Base-by-base conservation (phyloP, 2,797 vertebrate species). In the Myripristis jacobus region DNA sequence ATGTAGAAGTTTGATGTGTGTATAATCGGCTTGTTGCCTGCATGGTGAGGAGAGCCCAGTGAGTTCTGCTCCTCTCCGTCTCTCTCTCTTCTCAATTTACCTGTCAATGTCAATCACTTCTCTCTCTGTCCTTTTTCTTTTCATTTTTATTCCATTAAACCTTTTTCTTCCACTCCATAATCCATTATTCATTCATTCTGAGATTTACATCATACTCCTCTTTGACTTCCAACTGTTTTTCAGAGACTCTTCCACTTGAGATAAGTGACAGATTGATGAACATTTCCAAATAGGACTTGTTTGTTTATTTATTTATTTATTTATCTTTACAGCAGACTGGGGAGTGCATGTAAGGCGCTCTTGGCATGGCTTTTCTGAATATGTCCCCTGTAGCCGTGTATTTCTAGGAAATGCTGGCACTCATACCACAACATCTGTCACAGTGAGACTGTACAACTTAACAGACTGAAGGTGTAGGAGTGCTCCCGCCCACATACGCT, bases 391-490 rank as follows among this genome's bases (percentile, higher is more conserved):
- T 75, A 79, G 88, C 81, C 65, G 34, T 80, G 70, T 74, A 63
- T 82, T 84, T 80, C 70, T 62, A 27, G 69, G 50, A 58, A 58
- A 80, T 29, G 51, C 74, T 87, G 85, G 76, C 86, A 62, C 65
- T 67, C 31, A 1, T 63, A 11, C 24, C n/a, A 34, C 71, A 83
- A 89, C 86, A 89, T 91, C 90, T 91, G 89, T 82, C 79, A 80
- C 12, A 68, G 67, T 82, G 73, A 73, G 65, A 73, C 80, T 24
- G 73, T 70, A 86, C 79, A 84, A 79, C 77, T 80, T 80, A 86
- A 85, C 90, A 91, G 86, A 85, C 88, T 87, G 85, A 73, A 87
- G 85, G 80, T 88, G 87, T 89, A 85, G 87, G 89, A 87, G 88
- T 77, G 53, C 50, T 77, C 56, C 77, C 78, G 68, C 86, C 86